Base-by-base conservation (phyloP, 2,888 invertebrate genomes). In the Stegophylla sp. region DNA sequence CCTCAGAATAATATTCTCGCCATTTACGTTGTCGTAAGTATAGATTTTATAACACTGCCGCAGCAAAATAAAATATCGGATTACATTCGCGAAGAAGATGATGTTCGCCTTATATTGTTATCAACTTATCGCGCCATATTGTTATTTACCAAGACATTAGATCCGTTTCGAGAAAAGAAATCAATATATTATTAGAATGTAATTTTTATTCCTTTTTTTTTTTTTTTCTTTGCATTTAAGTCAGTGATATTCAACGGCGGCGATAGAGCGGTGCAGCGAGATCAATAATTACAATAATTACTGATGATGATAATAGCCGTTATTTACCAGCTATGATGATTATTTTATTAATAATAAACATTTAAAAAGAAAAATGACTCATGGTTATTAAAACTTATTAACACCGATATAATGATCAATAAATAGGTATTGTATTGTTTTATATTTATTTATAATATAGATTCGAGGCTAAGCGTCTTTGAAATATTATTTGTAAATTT, bases 21-120 rank as follows among this genome's bases (percentile, higher is more conserved):
- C 53, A 43, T 72, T 56, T 72, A 23, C 53, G n/a, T 41, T 56
- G 20, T 41, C 15, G 15, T 72, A 41, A 13, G 53, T 53, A 72
- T 53, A 61, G 45, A 61, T 45, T 72, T n/a, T 73, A 61, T 61
- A 61, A 28, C 61, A 45, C 15, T 13, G 61, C 15, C 61, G 26
- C 15, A 7, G 61, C 15, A 61, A 74, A 74, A 74, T 45, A 61
- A 74, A 61, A 61, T 74, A 74, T 74, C 73, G 61, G 45, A 74
- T 74, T 74, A 74, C 73, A 61, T 74, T 74, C 13, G 45, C 15
- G 61, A 45, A 61, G 61, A 45, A 61, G 61, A 74, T 48, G 61
- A 61, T n/a, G 45, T 61, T 74, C 61, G n/a, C 73, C 73, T 61
- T 61, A 48, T 74, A 74, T 63, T 74, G 61, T 74, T 74, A 74